Base-by-base conservation (phyloP, 2,888 invertebrate genomes). In the Phanerotoma sp. region DNA sequence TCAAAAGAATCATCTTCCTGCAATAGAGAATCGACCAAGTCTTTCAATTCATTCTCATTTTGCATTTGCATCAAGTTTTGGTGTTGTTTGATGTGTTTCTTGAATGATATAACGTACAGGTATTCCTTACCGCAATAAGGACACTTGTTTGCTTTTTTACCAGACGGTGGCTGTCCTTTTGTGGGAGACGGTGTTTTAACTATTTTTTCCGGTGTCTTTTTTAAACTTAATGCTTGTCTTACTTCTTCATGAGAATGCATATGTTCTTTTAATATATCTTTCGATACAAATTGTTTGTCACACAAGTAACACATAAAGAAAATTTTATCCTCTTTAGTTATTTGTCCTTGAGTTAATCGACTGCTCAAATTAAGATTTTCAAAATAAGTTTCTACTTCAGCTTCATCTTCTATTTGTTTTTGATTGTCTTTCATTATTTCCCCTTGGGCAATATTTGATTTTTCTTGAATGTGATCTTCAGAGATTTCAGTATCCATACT, bases 171-270 rank as follows among this genome's bases (percentile, higher is more conserved):
- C 22, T 18, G 51, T 11, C 9, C 47, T 15, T 3, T 44, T 4
- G 22, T 21, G 7, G 44, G 42, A 2, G 47, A 22, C 16, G 49
- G 11, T 16, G 50, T 54, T 48, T 58, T 61, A 18, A 28, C 54
- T 3, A 58, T 60, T 33, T 70, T 71, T 3, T 73, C 71, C 4
- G 61, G 51, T 20, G 61, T 64, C 42, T 66, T 68, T 20, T 68
- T 66, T 13, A 72, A 30, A 1, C 71, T 66, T 33, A 76, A 51
- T 3, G 70, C 65, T 49, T 66, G 66, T 33, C 73, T 62, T 0
- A 77, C 71, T 62, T 77, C 77, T 30, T 75, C 75, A 33, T 77
- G 77, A 1, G 72, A 74, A 32, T 73, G 72, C 74, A 77, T 75
- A 44, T 77, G 77, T 25, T 76, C 76, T 28, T 73, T 76, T 11